These are phyloP conservation scores for Dendrolimus houi DNA, from an alignment of 2,888 invertebrate species.

Conservation along the genomic window DNA sequence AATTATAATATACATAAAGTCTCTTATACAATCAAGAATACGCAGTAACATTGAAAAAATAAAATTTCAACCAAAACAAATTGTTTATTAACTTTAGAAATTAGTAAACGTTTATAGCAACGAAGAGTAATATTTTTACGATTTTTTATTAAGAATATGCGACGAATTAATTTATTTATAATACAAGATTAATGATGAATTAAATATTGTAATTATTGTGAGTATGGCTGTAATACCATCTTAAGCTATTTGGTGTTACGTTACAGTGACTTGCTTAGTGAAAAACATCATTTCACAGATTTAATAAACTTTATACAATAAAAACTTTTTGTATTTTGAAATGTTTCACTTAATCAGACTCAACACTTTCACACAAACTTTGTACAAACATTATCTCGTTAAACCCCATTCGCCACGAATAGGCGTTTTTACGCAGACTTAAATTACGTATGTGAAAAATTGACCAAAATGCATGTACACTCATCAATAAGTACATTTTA, in stretches of 20 bases:
- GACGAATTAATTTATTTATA: conserved; percentile 5
- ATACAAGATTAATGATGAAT: neutral
- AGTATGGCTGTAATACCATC: conserved; percentile 33
- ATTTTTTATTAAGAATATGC: conserved; percentile 1
- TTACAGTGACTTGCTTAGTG: conserved; percentile 56
- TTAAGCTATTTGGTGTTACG: conserved; percentile 68
- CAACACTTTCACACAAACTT: conserved; percentile 56
- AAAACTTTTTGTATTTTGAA: conserved; percentile 38
- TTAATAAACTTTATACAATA: conserved; percentile 40
- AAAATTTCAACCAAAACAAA: conserved; percentile 11
- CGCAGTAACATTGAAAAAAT: conserved; percentile 6
- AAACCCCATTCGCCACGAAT: conserved; percentile 31
- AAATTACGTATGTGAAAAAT: conserved; percentile 65
- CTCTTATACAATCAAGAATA: conserved; percentile 15
- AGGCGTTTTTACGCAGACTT: conserved; percentile 29
- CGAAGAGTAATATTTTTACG: conserved; percentile 6
- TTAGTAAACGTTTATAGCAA: neutral
- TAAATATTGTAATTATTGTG: conserved; percentile 22
- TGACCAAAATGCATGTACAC: conserved; percentile 42
- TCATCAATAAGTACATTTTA: conserved; percentile 27
- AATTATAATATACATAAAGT: conserved; percentile 22
- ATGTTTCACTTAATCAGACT: conserved; percentile 59
- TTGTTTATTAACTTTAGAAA: neutral
- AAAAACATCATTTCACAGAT: conserved; percentile 33
- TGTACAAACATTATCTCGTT: conserved; percentile 60